Conservation (phyloP, 2,888 invertebrate genomes). For the Hemaris fuciformis region DNA sequence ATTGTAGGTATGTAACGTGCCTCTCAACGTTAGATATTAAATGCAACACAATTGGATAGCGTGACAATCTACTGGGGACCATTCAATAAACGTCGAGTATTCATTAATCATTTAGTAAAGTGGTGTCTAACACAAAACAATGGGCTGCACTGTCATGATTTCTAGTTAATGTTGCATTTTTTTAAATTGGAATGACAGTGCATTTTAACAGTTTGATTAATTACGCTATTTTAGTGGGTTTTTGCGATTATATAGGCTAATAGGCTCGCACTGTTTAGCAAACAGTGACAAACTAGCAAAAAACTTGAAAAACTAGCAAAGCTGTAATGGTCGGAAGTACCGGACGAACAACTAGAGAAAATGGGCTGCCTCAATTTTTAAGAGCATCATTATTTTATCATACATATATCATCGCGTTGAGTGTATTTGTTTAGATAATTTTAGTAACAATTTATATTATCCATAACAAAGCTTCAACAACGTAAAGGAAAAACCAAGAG, state of each 20-base stretch:
- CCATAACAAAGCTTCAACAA: too few species aligned
- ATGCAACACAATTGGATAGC: background rate
- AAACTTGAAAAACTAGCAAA: background rate
- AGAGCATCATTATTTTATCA: too few species aligned
- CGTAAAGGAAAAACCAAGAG: too few species aligned
- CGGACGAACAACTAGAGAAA: background rate
- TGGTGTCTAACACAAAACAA: background rate
- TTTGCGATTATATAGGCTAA: too few species aligned
- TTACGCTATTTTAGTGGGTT: too few species aligned
- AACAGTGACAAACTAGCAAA: background rate
- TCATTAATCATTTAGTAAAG: background rate
- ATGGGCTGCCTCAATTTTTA: background rate
- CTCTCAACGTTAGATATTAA: background rate
- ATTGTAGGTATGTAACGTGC: background rate
- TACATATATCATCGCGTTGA: too few species aligned
- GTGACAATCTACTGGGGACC: background rate
- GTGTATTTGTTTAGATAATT: too few species aligned
- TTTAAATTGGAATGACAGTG: too few species aligned
- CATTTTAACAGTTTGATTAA: too few species aligned
- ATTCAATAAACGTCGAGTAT: background rate
- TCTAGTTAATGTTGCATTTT: too few species aligned
- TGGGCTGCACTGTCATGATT: background rate
- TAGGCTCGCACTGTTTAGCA: background rate
- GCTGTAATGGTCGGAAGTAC: background rate
- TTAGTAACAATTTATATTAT: too few species aligned